Evolutionary conservation across 2,113 vertebrate species (phyloP), one percentile per base, ranked within the genome.

Genomic region (Apodemus speciosus): DNA sequence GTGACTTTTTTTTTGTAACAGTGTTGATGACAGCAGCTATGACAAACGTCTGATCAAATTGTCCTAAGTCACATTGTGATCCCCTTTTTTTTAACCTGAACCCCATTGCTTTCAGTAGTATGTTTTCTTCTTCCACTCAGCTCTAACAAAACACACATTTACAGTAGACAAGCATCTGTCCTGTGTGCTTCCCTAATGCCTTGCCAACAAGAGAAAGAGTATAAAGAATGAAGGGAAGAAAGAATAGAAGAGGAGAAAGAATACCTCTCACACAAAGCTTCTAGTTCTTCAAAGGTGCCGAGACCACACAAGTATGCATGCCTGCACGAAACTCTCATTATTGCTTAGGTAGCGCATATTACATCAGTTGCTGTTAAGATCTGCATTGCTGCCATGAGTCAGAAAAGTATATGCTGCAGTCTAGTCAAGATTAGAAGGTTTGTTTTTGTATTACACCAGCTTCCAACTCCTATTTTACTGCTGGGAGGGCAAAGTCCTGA

Each of bases 381-480:
- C 95, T 7, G 0, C 25, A 21, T 18, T 69, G 91, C 86, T 64
- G 71, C 75, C 32, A 30, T 9, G 94, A 97, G 90, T 96, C 97
- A 94, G 32, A 18, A 53, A 56, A 96, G 51, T 89, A 77, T 43
- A 53, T 32, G 49, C 88, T 96, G 84, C 90, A 94, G 93, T 95
- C 95, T 93, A 87, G 84, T 88, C 88, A 94, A 95, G 96, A 97
- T 97, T 49, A 97, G 92, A 95, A 96, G 96, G 66, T 97, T 62
- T 90, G 87, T 92, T 91, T 62, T 86, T 91, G 83, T 20, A 80
- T 94, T 97, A 95, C 0, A 14, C 69, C 94, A 64, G 89, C 91
- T 97, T 96, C 88, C 92, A 97, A 76, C 86, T 93, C 96, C 93
- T 76, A 95, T 95, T 97, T 97, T 97, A 95, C 96, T 97, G 95